These are phyloP conservation scores for Diabrotica balteata DNA, from an alignment of 2,888 invertebrate genomes.

Conservation along the genomic window DNA sequence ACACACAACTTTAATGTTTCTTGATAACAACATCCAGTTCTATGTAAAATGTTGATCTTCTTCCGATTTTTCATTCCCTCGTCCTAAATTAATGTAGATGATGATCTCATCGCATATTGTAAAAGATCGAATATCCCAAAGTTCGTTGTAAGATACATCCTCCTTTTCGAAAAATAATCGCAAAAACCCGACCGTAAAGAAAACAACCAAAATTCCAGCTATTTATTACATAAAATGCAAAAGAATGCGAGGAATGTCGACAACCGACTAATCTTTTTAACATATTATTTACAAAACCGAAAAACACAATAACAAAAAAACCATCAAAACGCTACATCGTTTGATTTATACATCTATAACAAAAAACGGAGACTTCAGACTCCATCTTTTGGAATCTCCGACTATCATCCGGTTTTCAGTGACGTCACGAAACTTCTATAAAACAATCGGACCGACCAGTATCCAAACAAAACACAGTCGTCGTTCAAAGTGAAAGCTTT, in stretches of 20 bases:
- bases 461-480: constrained; percentile 29
- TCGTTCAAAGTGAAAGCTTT: constrained; percentile 21
- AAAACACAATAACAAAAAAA: constrained; percentile 26
- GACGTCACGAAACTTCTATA: constrained; percentile 42
- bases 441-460: constrained; percentile 29
- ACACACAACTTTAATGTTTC: no score
- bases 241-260: constrained; percentile 24
- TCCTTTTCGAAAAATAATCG: no score
- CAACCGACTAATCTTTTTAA: constrained; percentile 9
- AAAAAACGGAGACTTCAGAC: constrained; percentile 24
- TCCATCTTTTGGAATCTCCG: constrained; percentile 35
- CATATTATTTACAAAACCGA: constrained; percentile 21
- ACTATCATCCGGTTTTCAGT: constrained; percentile 33
- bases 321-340: constrained; percentile 1
- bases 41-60: no score
- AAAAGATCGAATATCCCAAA: no score
- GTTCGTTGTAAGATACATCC: no score
- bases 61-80: no score
- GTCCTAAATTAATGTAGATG: no score
- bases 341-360: constrained; percentile 30
- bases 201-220: constrained; percentile 14
- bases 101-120: no score
- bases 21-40: no score
- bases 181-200: background rate
- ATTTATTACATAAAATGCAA: constrained; percentile 13